Evolutionary conservation across 2,113 vertebrate species (phyloP).

Genomic region (Thomomys bottae): DNA sequence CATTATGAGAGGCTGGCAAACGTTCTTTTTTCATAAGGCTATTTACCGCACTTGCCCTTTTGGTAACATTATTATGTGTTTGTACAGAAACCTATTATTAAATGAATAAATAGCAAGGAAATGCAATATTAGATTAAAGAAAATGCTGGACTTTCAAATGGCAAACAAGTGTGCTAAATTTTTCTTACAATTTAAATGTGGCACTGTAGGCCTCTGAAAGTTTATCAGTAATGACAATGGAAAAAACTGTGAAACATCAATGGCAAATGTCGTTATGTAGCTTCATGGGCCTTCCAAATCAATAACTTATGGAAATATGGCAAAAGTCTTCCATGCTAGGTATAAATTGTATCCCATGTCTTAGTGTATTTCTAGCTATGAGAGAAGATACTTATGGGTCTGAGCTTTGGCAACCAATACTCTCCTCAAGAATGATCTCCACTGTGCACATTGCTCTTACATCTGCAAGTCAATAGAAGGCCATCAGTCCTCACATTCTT

Average conservation of each 20-base stretch:
- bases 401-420: not conserved
- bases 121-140: slow-evolving; percentile 64
- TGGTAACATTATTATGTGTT: slow-evolving; percentile 74
- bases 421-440: not conserved
- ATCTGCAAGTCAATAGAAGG: not conserved
- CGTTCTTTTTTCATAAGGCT: slow-evolving; percentile 74
- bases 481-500: not conserved
- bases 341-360: not conserved
- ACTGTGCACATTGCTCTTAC: not conserved
- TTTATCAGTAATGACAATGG: slow-evolving; percentile 7
- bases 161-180: slow-evolving; percentile 61
- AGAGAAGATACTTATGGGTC: not conserved
- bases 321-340: not conserved
- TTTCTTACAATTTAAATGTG: slow-evolving; percentile 47
- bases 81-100: slow-evolving; percentile 62
- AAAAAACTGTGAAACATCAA: not conserved
- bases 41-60: slow-evolving; percentile 74
- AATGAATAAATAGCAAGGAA: slow-evolving; percentile 67
- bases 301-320: not conserved
- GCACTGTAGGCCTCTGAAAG: slow-evolving; percentile 6
- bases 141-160: slow-evolving; percentile 67
- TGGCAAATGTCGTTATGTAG: slow-evolving; percentile 27
- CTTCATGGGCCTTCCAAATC: not conserved
- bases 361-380: not conserved
- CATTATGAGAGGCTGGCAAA: slow-evolving; percentile 74